These are phyloP conservation scores for Gryllus bimaculatus DNA, from an alignment of 1,140 invertebrate genomes.

Conservation along the genomic window DNA sequence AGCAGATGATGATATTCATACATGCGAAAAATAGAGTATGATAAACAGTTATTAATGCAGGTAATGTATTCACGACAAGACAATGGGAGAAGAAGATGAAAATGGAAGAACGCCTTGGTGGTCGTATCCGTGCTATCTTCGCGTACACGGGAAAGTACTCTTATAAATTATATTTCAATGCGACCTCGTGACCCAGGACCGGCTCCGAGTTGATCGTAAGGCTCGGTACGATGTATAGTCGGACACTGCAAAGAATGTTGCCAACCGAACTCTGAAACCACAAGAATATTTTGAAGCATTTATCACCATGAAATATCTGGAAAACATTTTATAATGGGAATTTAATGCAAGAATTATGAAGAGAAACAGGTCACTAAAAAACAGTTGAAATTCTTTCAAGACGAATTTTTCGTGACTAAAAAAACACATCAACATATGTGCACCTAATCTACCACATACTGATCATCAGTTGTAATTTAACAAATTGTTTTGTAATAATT, in stretches of 20 bases:
- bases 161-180: neutral
- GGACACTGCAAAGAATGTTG: neutral
- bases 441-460: no score
- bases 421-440: no score
- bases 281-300: no score
- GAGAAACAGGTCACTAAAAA: no score
- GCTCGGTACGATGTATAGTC: neutral
- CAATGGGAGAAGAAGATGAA: neutral
- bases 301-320: no score
- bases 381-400: no score
- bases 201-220: neutral
- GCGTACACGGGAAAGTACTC: neutral
- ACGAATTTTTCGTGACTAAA: no score
- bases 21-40: slow-evolving; percentile 4
- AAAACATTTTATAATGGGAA: no score
- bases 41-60: slow-evolving; percentile 1
- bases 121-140: neutral
- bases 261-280: no score
- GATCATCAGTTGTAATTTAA: no score
- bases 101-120: neutral
- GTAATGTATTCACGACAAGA: slow-evolving; percentile 4
- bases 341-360: no score
- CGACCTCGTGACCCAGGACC: neutral
- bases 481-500: no score
- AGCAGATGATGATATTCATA: neutral